A percentile compares a stretch with the other conserved stretches of the same genome.
Conservation (phyloP, 2,797 vertebrate species). For the Agapornis canus region DNA sequence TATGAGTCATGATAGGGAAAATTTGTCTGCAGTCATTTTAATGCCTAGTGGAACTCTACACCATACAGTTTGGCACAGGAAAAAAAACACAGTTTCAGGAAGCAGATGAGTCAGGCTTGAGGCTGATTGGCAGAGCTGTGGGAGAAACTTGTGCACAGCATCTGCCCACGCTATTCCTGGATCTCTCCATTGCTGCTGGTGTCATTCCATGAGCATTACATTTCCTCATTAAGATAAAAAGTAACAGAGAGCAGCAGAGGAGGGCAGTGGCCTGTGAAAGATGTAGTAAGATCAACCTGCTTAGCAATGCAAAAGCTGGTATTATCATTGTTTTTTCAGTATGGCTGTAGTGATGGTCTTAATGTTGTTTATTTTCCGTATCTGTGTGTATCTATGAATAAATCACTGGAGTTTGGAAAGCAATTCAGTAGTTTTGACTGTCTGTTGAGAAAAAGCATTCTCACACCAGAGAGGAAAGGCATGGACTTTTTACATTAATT, state of each 20-base stretch:
- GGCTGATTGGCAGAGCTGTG: slow-evolving; percentile 22
- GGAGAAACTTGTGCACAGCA: neutral
- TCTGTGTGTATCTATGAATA: neutral
- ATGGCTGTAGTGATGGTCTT: neutral
- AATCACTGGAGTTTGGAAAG: neutral
- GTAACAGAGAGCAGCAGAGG: neutral
- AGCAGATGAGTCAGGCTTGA: slow-evolving; percentile 35
- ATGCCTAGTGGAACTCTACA: neutral
- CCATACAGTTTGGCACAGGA: neutral
- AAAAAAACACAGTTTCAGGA: neutral
- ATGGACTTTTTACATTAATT: neutral
- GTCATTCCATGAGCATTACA: neutral
- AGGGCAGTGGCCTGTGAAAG: neutral
- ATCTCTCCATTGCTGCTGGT: neutral
- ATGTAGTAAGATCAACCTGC: neutral
- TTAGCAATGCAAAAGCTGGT: neutral
- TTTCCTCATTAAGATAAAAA: neutral
- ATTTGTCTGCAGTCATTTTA: neutral
- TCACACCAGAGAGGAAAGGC: neutral
- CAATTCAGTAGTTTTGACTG: neutral
- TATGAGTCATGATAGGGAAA: neutral
- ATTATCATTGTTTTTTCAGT: neutral
- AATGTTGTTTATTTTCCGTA: neutral
- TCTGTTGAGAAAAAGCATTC: neutral
- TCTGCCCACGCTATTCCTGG: slow-evolving; percentile 43